phyloP scores from a whole-genome alignment of 2,113 vertebrate genomes.

The Galemys pyrenaicus region DNA sequence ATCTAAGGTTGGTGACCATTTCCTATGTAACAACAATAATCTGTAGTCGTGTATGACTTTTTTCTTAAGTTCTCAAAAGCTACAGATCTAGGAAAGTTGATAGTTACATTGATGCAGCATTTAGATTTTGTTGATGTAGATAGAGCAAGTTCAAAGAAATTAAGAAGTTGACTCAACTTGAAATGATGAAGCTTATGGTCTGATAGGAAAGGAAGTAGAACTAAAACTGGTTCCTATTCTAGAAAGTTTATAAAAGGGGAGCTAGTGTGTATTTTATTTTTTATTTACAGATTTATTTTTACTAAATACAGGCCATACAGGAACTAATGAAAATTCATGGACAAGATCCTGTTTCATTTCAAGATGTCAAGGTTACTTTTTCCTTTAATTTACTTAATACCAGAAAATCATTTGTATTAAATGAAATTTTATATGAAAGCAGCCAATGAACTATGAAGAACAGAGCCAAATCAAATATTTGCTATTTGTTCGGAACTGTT shows the following conservation, averaged over 20 bases:
- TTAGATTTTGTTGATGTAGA: neutral
- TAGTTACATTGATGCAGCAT: neutral
- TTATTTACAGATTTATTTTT: conserved; percentile 64
- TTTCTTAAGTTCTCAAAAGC: conserved; percentile 17
- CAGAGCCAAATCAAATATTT: conserved; percentile 38
- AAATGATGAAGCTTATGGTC: neutral
- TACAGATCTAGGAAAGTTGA: neutral
- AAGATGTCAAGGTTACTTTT: conserved; percentile 95
- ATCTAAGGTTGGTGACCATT: neutral
- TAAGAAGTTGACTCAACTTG: too few species aligned
- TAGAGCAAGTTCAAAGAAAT: neutral
- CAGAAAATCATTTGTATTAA: conserved; percentile 42
- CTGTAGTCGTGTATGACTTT: neutral
- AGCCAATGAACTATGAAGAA: neutral
- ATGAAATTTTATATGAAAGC: conserved; percentile 58
- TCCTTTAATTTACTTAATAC: conserved; percentile 40
- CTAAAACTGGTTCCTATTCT: neutral
- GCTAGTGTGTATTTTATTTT: conserved; percentile 14
- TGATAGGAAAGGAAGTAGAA: conserved; percentile 19
- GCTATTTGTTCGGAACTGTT: conserved; percentile 43
- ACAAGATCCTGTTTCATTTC: conserved; percentile 97
- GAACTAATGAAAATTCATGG: conserved; percentile 98
- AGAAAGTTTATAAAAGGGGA: neutral
- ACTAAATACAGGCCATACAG: conserved; percentile 92
- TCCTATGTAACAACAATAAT: neutral